Evolutionary conservation across 2,888 invertebrate genomes (phyloP).

Genomic region (Escarpia spicata): DNA sequence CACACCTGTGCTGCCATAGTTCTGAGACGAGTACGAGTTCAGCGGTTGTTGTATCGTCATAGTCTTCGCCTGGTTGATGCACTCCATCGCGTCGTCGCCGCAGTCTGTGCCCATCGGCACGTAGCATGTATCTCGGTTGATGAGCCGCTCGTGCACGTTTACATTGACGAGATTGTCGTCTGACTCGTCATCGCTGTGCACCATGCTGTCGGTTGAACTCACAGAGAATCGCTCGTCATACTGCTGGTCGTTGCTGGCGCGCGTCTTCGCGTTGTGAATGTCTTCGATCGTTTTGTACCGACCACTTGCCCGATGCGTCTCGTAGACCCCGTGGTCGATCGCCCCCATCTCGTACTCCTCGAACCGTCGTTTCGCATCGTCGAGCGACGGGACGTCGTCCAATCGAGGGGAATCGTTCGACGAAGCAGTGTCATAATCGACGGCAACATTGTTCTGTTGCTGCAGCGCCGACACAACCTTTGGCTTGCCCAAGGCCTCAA

Average conservation of each 20-base stretch:
- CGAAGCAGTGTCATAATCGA: background rate
- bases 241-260: background rate
- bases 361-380: no score
- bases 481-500: background rate
- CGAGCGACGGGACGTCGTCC: background rate
- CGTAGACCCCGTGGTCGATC: background rate
- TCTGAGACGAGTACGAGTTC: background rate
- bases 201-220: background rate
- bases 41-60: background rate
- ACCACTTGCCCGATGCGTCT: background rate
- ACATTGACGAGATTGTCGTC: background rate
- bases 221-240: background rate
- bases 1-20: background rate
- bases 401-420: background rate
- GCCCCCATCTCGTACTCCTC: background rate
- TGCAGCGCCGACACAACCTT: background rate
- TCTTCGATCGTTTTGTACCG: background rate
- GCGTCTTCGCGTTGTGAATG: background rate
- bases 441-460: background rate
- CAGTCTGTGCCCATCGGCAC: no score
- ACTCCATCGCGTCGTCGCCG: background rate
- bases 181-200: background rate
- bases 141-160: background rate
- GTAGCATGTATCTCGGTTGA: background rate
- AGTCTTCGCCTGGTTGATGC: background rate